A percentile compares a stretch with the other conserved stretches of the same genome.
These are phyloP conservation scores for Atethmia centrago DNA, from an alignment of 2,888 invertebrate species.

Conservation along the genomic window DNA sequence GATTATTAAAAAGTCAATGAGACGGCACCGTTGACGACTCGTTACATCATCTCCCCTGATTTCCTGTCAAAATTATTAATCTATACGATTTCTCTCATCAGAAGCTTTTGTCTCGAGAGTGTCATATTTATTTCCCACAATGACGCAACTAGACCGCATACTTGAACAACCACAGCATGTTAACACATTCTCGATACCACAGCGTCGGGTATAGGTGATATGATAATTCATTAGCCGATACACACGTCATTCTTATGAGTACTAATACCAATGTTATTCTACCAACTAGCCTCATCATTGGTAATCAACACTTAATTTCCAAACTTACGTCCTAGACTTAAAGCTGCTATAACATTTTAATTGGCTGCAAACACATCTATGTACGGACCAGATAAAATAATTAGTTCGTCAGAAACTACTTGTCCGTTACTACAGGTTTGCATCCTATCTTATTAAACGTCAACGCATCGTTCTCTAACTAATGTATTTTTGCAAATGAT, in stretches of 20 bases:
- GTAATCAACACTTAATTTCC: slow-evolving; percentile 43
- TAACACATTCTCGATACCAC: slow-evolving; percentile 48
- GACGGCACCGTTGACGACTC: slow-evolving; percentile 45
- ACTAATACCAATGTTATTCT: slow-evolving; percentile 56
- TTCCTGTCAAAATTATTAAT: slow-evolving; percentile 69
- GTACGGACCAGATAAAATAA: slow-evolving; percentile 64
- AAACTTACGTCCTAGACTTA: slow-evolving; percentile 45
- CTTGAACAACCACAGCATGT: slow-evolving; percentile 53
- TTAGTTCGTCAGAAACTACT: slow-evolving; percentile 64
- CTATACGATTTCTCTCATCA: slow-evolving; percentile 64
- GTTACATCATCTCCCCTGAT: slow-evolving; percentile 62
- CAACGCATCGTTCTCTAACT: slow-evolving; percentile 48
- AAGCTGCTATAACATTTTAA: slow-evolving; percentile 51
- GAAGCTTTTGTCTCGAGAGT: slow-evolving; percentile 58
- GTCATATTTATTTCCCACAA: slow-evolving; percentile 62
- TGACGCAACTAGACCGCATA: slow-evolving; percentile 61
- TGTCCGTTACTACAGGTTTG: slow-evolving; percentile 64
- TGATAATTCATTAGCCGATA: slow-evolving; percentile 66
- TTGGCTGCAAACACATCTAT: slow-evolving; percentile 54
- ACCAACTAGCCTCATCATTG: slow-evolving; percentile 32
- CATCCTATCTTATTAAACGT: slow-evolving; percentile 53
- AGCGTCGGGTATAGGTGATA: slow-evolving; percentile 53
- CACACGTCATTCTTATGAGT: slow-evolving; percentile 62
- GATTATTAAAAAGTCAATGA: slow-evolving; percentile 66
- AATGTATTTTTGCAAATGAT: slow-evolving; percentile 65